Evolutionary conservation across 2,888 invertebrate species (phyloP), one percentile per base, ranked within the genome.

Genomic region (Autographa pulchrina): DNA sequence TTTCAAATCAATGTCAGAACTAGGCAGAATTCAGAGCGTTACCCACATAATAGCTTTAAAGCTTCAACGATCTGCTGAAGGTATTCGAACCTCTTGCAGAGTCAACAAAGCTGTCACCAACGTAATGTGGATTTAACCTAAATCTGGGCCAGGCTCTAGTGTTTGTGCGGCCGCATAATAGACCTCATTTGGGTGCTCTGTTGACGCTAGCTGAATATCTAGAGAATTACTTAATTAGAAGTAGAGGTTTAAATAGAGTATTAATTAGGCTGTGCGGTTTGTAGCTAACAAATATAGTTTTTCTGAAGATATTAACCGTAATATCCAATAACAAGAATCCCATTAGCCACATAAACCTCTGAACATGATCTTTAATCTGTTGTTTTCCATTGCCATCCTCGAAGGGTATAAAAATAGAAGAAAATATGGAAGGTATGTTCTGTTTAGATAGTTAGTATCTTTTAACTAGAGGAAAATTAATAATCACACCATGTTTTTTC

Each of bases 151-250:
- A 61, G 61, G 62, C 65, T 52, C 41, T 18, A 35, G 54, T 68
- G 41, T 80, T 77, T 77, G 65, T 59, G 58, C 18, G 68, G 77
- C 43, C 54, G 54, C 58, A 68, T 68, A 68, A 65, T 63, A 63
- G 32, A 61, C 54, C 38, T 54, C 77, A 68, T 77, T 80, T 56
- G 41, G 59, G 48, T 35, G 64, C 64, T 32, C 16, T 18, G 38
- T 65, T 20, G 16, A 56, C 16, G 62, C 54, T 56, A 64, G 13
- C 59, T 32, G 48, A 18, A 32, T 66, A 32, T 77, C 62, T 61
- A 48, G 65, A 9, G 72, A 72, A 80, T 77, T 62, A 64, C 56
- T 58, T 80, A 66, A 72, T 80, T 80, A 68, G 31, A 25, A 43
- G n/a, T 6, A 11, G 38, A 38, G 8, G 25, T 25, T 25, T 25